Conservation (phyloP, 2,113 vertebrate species). For the Alligator sinensis region DNA sequence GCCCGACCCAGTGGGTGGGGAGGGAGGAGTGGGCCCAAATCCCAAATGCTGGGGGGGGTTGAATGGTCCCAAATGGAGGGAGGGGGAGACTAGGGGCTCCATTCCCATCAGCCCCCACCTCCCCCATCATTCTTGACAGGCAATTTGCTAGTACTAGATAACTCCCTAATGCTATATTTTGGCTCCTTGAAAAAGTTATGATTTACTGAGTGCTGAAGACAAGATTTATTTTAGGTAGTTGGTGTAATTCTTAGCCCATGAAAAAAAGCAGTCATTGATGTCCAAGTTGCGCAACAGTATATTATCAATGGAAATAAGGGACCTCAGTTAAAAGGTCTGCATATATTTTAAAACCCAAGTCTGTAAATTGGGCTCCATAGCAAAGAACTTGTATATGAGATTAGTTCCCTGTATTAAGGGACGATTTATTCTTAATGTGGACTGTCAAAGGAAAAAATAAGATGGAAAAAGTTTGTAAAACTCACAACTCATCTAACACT, state of each 20-base stretch:
- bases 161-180: neutral
- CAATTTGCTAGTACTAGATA: neutral
- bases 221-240: neutral
- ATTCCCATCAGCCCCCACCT: neutral
- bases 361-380: neutral
- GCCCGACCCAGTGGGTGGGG: no score
- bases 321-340: neutral
- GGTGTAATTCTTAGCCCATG: neutral
- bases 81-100: neutral
- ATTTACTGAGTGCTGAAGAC: neutral
- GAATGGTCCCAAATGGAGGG: no score
- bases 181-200: neutral
- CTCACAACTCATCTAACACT: neutral
- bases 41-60: no score
- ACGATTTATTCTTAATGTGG: neutral
- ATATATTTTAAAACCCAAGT: neutral
- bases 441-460: neutral
- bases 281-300: neutral
- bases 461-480: neutral
- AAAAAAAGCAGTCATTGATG: neutral
- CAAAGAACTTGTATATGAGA: neutral
- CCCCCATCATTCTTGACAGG: no score
- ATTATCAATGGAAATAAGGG: neutral
- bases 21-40: no score
- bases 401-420: conserved; percentile 14